phyloP scores from a whole-genome alignment of 2,797 vertebrate genomes.

The Acipenser ruthenus region DNA sequence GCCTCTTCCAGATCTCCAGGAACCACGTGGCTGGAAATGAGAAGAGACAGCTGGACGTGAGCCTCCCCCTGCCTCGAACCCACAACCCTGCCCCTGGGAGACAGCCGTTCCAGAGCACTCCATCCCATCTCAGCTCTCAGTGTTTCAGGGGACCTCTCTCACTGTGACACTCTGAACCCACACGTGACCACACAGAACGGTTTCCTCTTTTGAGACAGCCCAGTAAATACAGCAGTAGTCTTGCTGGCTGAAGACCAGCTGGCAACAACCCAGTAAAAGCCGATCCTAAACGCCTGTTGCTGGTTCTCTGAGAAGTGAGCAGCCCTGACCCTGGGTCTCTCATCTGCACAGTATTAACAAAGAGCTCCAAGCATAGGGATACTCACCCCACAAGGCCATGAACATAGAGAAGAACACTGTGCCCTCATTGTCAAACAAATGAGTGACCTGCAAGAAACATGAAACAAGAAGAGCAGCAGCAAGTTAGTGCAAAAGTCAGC shows the following conservation, averaged over 20 bases:
- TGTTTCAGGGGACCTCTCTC: too few species aligned
- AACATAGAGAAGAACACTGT: constrained; percentile 85
- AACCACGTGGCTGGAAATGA: constrained; percentile 75
- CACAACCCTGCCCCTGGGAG: too few species aligned
- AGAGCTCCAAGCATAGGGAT: constrained; percentile 5
- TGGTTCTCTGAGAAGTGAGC: constrained; percentile 24
- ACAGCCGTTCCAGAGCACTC: too few species aligned
- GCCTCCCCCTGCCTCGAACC: too few species aligned
- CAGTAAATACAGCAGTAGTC: too few species aligned
- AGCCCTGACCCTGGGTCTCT: constrained; percentile 22
- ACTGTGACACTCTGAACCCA: too few species aligned
- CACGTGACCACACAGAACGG: too few species aligned
- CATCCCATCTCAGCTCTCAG: too few species aligned
- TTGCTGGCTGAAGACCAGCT: neutral
- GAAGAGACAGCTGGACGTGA: neutral
- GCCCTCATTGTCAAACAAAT: constrained; percentile 84
- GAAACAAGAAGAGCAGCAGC: neutral
- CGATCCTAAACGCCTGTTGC: constrained; percentile 32
- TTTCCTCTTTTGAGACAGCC: too few species aligned
- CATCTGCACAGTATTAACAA: neutral
- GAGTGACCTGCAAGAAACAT: constrained; percentile 64
- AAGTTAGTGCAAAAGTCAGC: neutral
- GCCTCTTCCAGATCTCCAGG: constrained; percentile 87
- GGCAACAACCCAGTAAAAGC: neutral
- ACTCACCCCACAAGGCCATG: constrained; percentile 95